Evolutionary conservation across 1,140 invertebrate species (phyloP).

Genomic region (Heliconius nattereri): DNA sequence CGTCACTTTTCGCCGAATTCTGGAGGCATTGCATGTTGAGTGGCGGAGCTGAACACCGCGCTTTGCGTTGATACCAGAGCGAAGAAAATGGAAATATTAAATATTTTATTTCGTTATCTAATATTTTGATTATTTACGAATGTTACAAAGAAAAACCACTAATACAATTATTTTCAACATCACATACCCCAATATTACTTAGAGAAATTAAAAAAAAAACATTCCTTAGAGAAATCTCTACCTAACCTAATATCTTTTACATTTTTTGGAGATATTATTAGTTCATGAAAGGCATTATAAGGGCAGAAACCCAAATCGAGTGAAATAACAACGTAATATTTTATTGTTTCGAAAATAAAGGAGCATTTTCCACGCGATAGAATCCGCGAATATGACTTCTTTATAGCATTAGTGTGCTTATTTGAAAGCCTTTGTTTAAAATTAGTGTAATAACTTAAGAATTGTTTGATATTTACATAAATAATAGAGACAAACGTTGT

Average conservation of each 20-base stretch:
- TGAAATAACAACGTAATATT: slow-evolving; percentile 24
- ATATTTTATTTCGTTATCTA: neutral
- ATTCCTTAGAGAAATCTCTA: neutral
- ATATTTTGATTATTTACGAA: neutral
- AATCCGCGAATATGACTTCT: slow-evolving; percentile 20
- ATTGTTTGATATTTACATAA: neutral
- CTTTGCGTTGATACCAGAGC: too few relatives aligned
- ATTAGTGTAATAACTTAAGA: neutral
- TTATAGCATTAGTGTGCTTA: neutral
- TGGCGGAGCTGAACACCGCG: too few relatives aligned
- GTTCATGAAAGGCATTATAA: neutral
- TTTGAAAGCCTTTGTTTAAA: slow-evolving; percentile 4
- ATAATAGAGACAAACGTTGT: neutral
- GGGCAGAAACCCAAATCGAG: slow-evolving; percentile 2
- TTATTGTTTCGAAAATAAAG: slow-evolving; percentile 19
- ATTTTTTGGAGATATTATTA: slow-evolving; percentile 7
- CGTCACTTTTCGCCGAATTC: too few relatives aligned
- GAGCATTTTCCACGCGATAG: slow-evolving; percentile 25
- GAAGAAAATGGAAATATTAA: too few relatives aligned
- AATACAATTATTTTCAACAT: neutral
- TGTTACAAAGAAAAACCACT: neutral
- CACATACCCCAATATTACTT: neutral
- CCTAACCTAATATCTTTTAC: neutral
- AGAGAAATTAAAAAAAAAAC: neutral
- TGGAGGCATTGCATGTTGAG: too few relatives aligned